These are phyloP conservation scores for Oryzias melastigma DNA, from an alignment of 2,113 vertebrate species.

Conservation along the genomic window DNA sequence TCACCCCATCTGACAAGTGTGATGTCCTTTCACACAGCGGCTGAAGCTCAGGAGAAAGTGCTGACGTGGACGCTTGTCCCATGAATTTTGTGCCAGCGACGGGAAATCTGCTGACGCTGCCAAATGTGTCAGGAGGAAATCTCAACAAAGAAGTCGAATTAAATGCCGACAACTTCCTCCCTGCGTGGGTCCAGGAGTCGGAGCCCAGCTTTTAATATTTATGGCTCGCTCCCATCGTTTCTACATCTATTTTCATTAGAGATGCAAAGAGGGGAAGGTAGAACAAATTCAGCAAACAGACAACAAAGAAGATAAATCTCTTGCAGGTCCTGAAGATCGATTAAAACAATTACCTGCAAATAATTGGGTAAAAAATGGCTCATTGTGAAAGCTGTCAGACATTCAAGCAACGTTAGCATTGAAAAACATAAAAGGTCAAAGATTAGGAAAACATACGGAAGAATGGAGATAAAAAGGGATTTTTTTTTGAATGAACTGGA, in stretches of 20 bases:
- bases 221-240: constrained; percentile 35
- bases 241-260: constrained; percentile 32
- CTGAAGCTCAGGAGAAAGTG: constrained; percentile 68
- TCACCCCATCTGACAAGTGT: constrained; percentile 66
- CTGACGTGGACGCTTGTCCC: constrained; percentile 78
- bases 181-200: constrained; percentile 51
- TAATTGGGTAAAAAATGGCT: too few species aligned
- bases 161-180: constrained; percentile 69
- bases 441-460: neutral
- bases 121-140: constrained; percentile 71
- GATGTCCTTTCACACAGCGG: constrained; percentile 69
- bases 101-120: constrained; percentile 74
- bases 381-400: too few species aligned
- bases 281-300: constrained; percentile 16
- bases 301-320: neutral
- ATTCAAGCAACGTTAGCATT: too few species aligned
- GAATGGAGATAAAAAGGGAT: neutral
- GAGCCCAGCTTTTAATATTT: constrained; percentile 51
- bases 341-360: too few species aligned
- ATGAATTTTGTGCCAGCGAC: constrained; percentile 65
- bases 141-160: constrained; percentile 76
- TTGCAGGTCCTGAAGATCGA: too few species aligned
- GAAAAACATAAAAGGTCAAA: neutral
- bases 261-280: constrained; percentile 18
- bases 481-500: constrained; percentile 11